These are phyloP conservation scores for Microcebus murinus DNA, from an alignment of 2,113 vertebrate genomes.

Conservation along the genomic window DNA sequence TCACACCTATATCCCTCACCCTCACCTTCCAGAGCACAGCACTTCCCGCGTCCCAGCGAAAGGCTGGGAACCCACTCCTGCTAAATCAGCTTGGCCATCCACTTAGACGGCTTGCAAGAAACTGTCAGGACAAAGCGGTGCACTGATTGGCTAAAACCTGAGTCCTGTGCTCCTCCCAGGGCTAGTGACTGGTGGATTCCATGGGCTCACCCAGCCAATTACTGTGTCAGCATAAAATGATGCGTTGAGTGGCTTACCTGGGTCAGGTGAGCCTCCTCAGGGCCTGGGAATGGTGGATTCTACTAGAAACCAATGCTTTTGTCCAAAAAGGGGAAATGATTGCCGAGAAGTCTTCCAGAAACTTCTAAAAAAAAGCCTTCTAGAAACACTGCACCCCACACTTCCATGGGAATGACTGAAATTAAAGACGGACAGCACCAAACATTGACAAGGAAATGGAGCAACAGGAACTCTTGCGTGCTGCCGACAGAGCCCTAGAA, in stretches of 20 bases:
- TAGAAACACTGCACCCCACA: rapidly evolving
- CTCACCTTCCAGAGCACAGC: rapidly evolving
- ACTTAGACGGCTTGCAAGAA: not conserved
- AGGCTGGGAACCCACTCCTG: not conserved
- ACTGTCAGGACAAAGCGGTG: no score
- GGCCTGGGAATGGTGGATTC: not conserved
- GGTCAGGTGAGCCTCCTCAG: not conserved
- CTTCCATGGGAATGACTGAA: not conserved
- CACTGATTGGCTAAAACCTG: no score
- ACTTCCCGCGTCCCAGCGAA: not conserved
- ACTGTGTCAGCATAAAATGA: no score
- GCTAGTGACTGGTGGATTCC: not conserved
- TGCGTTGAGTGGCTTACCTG: not conserved
- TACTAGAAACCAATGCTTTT: not conserved
- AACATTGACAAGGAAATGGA: not conserved
- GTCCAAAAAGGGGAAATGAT: not conserved
- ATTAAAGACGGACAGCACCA: not conserved
- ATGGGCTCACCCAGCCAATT: not conserved
- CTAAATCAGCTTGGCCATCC: not conserved
- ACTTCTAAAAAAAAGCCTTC: not conserved
- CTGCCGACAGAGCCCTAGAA: not conserved
- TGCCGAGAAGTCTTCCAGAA: not conserved
- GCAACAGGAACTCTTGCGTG: no score
- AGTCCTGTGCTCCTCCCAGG: not conserved
- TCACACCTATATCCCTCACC: rapidly evolving